Evolutionary conservation across 2,113 vertebrate genomes (phyloP).

Genomic region (Grus americana): DNA sequence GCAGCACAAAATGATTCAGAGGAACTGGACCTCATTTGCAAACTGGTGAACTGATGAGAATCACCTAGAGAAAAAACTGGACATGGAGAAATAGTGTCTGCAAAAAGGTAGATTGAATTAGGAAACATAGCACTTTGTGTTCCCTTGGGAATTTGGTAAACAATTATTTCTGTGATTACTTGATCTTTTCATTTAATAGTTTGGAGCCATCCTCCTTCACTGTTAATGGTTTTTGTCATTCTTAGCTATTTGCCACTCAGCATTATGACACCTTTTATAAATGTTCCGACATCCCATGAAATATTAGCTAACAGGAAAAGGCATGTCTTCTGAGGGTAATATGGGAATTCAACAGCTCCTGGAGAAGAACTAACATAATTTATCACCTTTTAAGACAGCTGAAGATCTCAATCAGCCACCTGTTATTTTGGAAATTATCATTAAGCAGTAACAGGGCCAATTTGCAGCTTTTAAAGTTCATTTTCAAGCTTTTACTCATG

Average conservation of each 20-base stretch:
- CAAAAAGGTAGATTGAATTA: background rate
- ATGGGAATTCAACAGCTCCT: constrained; percentile 16
- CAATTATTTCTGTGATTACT: constrained; percentile 4
- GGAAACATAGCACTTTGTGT: background rate
- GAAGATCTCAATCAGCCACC: constrained; percentile 50
- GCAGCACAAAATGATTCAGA: background rate
- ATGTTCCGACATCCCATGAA: constrained; percentile 28
- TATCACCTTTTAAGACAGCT: constrained; percentile 30
- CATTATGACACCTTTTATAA: constrained; percentile 26
- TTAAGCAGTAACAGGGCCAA: constrained; percentile 39
- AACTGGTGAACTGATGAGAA: background rate
- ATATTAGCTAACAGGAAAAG: constrained; percentile 46
- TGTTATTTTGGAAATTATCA: constrained; percentile 48
- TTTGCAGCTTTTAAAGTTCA: constrained; percentile 46
- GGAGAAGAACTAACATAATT: constrained; percentile 16
- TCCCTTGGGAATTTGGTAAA: background rate
- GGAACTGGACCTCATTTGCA: background rate
- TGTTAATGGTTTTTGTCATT: background rate
- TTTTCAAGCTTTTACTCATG: constrained; percentile 41
- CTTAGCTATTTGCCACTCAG: background rate
- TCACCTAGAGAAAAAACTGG: background rate
- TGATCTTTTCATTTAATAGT: background rate
- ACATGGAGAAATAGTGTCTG: background rate
- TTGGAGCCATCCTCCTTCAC: background rate
- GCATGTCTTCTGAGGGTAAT: background rate